Evolutionary conservation across 2,113 vertebrate species (phyloP).

Genomic region (Mormyrus lacerda): DNA sequence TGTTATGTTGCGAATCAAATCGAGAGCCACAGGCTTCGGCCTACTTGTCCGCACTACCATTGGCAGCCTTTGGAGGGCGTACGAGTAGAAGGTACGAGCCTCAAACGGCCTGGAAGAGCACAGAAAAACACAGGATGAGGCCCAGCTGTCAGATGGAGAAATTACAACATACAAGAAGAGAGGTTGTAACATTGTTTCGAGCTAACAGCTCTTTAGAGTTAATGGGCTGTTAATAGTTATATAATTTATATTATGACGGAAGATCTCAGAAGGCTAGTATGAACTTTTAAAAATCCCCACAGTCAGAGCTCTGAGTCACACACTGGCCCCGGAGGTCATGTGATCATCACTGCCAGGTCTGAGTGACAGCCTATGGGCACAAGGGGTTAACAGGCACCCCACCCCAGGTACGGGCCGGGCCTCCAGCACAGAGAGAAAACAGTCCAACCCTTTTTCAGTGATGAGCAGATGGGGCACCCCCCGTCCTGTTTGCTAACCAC

Average conservation of each 20-base stretch:
- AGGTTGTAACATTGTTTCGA: neutral
- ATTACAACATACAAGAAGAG: neutral
- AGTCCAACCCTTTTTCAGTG: conserved; percentile 30
- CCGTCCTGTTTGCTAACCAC: conserved; percentile 53
- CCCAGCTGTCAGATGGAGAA: neutral
- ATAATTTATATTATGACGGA: neutral
- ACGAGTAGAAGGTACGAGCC: conserved; percentile 70
- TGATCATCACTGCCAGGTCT: neutral
- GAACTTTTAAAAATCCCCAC: neutral
- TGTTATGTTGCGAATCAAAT: neutral
- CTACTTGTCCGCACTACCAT: conserved; percentile 58
- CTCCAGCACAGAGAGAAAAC: neutral
- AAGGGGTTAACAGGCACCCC: neutral
- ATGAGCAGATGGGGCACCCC: conserved; percentile 53
- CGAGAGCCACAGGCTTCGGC: conserved; percentile 1
- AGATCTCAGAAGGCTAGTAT: neutral
- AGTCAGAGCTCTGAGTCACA: neutral
- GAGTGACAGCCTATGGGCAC: neutral
- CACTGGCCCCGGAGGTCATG: neutral
- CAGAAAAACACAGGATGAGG: neutral
- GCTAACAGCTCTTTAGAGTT: neutral
- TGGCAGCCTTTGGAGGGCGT: conserved; percentile 66
- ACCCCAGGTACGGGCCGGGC: neutral
- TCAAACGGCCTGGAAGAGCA: conserved; percentile 59
- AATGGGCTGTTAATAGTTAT: neutral